A percentile compares a stretch with the other conserved stretches of the same genome.
Conservation (phyloP, 1,140 invertebrate genomes). For the Chionoecetes opilio region DNA sequence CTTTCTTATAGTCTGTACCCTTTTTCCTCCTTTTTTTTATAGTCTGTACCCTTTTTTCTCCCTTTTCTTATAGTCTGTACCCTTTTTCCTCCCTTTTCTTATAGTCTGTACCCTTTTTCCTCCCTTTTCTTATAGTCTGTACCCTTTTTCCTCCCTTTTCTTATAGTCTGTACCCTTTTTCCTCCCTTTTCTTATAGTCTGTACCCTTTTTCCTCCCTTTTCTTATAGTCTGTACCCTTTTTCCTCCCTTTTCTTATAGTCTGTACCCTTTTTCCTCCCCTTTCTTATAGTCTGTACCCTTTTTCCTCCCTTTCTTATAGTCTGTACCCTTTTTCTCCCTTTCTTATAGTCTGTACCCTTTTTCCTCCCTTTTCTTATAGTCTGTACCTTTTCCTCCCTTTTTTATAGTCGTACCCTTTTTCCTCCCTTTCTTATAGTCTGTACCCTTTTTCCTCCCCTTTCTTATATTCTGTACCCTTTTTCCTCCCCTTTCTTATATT, state of each 20-base stretch:
- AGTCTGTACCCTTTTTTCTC: background rate
- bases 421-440: too few species aligned
- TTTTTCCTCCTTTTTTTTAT: background rate
- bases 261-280: background rate
- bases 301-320: too few species aligned
- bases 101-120: too few species aligned
- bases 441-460: background rate
- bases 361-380: background rate
- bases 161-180: too few species aligned
- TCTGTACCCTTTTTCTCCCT: too few species aligned
- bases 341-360: background rate
- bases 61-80: background rate
- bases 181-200: too few species aligned
- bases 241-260: too few species aligned
- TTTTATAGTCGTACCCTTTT: background rate
- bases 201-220: too few species aligned
- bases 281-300: too few species aligned
- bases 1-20: background rate
- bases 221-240: too few species aligned
- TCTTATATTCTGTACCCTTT: background rate
- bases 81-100: too few species aligned
- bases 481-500: background rate
- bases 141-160: background rate
- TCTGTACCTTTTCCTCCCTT: background rate
- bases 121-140: background rate